These are phyloP conservation scores for Scaptomyza montana DNA, from an alignment of 1,140 invertebrate species.

Conservation along the genomic window DNA sequence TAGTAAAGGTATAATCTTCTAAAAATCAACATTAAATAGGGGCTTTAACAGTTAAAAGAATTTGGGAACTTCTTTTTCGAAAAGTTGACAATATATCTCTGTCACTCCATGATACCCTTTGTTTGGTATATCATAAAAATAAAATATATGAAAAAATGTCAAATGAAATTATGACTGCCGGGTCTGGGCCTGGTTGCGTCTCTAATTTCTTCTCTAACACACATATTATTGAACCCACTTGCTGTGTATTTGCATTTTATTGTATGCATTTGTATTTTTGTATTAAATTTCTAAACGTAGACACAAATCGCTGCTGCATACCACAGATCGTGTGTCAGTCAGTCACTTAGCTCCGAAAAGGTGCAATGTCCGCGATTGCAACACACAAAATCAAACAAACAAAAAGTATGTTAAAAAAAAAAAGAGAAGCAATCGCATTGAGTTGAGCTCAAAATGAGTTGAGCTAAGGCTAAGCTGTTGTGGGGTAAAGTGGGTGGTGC, in stretches of 20 bases:
- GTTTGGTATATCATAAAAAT: not conserved
- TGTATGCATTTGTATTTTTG: constrained; percentile 3
- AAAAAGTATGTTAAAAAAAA: not conserved
- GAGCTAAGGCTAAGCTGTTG: not conserved
- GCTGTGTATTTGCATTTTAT: constrained; percentile 19
- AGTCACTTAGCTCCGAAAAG: constrained; percentile 40
- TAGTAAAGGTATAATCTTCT: too few species aligned
- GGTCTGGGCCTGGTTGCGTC: constrained; percentile 10
- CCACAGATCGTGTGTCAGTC: constrained; percentile 74
- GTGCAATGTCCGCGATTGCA: constrained; percentile 75
- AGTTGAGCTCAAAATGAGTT: constrained; percentile 18
- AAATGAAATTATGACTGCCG: constrained; percentile 45
- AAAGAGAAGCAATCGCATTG: not conserved
- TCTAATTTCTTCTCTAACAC: constrained; percentile 20
- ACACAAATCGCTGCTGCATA: constrained; percentile 75
- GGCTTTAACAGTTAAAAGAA: too few species aligned
- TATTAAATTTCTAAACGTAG: constrained; percentile 79
- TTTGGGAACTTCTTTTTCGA: too few species aligned
- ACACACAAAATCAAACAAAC: constrained; percentile 22
- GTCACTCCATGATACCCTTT: not conserved
- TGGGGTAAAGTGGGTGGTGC: not conserved
- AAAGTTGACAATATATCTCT: not conserved
- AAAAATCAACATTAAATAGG: too few species aligned
- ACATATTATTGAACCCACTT: constrained; percentile 31
- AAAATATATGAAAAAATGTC: not conserved